A percentile compares a stretch with the other conserved stretches of the same genome.
phyloP scores from a whole-genome alignment of 2,888 invertebrate species.

The Melolontha melolontha region DNA sequence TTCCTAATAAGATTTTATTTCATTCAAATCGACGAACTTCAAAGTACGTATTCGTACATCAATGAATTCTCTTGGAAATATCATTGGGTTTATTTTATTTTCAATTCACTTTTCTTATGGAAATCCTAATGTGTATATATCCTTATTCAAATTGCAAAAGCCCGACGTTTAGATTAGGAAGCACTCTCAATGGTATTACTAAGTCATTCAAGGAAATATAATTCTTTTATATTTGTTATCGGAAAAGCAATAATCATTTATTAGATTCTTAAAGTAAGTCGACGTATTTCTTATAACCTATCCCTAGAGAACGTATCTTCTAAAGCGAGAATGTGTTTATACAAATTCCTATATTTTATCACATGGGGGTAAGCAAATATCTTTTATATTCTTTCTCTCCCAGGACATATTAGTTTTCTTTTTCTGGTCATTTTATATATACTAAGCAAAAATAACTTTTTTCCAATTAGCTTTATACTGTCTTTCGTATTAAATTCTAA shows the following conservation, averaged over 20 bases:
- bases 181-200: conserved; percentile 22
- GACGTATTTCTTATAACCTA: conserved; percentile 30
- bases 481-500: no score
- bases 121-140: conserved; percentile 24
- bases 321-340: conserved; percentile 38
- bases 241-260: conserved; percentile 38
- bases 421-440: conserved; percentile 36
- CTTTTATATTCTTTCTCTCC: conserved; percentile 34
- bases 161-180: conserved; percentile 4
- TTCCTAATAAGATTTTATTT: no score
- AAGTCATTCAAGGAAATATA: conserved; percentile 18
- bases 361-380: conserved; percentile 37
- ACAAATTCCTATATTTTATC: conserved; percentile 30
- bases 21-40: no score
- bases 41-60: no score
- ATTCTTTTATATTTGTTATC: conserved; percentile 35
- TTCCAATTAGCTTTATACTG: background rate
- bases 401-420: conserved; percentile 32
- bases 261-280: conserved; percentile 38
- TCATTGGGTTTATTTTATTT: no score
- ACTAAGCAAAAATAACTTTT: conserved; percentile 1
- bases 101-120: conserved; percentile 10
- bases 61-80: no score
- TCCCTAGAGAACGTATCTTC: conserved; percentile 25
- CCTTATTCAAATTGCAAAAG: conserved; percentile 25